Percentiles rank a stretch among this genome's conserved stretches.
Evolutionary conservation across 2,797 vertebrate species (phyloP).

Genomic region (Sebastolobus alascanus): DNA sequence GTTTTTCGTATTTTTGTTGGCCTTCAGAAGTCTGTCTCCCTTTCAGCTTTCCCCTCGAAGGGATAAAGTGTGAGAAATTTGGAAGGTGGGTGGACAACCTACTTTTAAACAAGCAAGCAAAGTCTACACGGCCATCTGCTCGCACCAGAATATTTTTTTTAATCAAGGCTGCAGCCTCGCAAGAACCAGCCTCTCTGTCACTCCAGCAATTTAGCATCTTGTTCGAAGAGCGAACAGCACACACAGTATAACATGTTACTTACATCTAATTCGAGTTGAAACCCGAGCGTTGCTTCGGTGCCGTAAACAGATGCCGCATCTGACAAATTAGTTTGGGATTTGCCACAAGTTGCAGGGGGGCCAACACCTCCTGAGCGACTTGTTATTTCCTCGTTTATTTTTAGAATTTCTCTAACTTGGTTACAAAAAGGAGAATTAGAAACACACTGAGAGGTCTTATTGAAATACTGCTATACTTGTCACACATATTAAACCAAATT

Average conservation of each 20-base stretch:
- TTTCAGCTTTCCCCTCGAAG: constrained; percentile 9
- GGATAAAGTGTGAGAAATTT: constrained; percentile 52
- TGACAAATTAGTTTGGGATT: constrained; percentile 28
- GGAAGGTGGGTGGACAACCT: constrained; percentile 70
- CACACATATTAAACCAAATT: too few species aligned
- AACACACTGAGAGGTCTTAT: neutral
- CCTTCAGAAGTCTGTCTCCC: neutral
- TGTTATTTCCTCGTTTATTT: constrained; percentile 29
- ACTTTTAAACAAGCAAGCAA: constrained; percentile 60
- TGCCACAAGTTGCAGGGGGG: neutral
- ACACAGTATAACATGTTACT: constrained; percentile 28
- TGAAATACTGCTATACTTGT: neutral
- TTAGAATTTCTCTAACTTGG: neutral
- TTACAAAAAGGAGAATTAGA: neutral
- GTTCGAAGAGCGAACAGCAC: constrained; percentile 39
- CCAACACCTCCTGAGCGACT: neutral
- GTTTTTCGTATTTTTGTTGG: constrained; percentile 5
- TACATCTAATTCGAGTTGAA: constrained; percentile 31
- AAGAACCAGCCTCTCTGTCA: constrained; percentile 31
- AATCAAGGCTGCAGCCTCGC: constrained; percentile 46
- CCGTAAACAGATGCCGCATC: constrained; percentile 41
- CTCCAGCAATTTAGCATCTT: constrained; percentile 59
- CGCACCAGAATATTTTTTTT: constrained; percentile 43
- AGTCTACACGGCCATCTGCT: constrained; percentile 73
- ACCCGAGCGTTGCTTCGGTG: constrained; percentile 21